Conservation (phyloP, 1,140 invertebrate genomes). For the Cherax quadricarinatus region DNA sequence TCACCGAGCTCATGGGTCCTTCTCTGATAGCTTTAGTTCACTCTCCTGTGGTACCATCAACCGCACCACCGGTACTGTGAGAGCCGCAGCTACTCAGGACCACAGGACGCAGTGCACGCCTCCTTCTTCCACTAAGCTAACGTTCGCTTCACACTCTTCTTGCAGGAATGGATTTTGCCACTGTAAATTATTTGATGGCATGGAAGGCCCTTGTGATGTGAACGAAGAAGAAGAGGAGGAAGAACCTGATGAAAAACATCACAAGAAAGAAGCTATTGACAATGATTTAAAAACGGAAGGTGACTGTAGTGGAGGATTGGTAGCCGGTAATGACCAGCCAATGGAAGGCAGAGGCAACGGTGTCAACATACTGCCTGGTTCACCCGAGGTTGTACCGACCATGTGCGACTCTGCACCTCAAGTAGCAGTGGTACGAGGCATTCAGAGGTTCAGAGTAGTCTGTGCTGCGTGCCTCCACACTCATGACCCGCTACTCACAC, state of each 20-base stretch:
- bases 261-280: neutral
- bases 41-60: constrained; percentile 66
- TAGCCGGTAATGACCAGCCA: neutral
- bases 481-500: constrained; percentile 69
- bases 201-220: constrained; percentile 48
- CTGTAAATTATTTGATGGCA: constrained; percentile 61
- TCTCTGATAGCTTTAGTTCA: constrained; percentile 69
- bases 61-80: neutral
- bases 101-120: constrained; percentile 20
- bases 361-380: neutral
- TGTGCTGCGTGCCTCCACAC: constrained; percentile 67
- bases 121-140: constrained; percentile 1
- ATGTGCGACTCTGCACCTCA: constrained; percentile 46
- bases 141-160: constrained; percentile 41
- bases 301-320: neutral
- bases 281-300: neutral
- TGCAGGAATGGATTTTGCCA: constrained; percentile 63
- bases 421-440: constrained; percentile 61
- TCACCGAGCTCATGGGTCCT: constrained; percentile 60
- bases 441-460: constrained; percentile 67
- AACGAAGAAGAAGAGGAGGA: constrained; percentile 38
- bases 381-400: neutral
- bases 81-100: neutral
- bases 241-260: constrained; percentile 1
- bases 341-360: neutral